Evolutionary conservation across 2,888 invertebrate genomes (phyloP), one percentile per base, ranked within the genome.

Genomic region (Ashinkailepas kermadecensis): DNA sequence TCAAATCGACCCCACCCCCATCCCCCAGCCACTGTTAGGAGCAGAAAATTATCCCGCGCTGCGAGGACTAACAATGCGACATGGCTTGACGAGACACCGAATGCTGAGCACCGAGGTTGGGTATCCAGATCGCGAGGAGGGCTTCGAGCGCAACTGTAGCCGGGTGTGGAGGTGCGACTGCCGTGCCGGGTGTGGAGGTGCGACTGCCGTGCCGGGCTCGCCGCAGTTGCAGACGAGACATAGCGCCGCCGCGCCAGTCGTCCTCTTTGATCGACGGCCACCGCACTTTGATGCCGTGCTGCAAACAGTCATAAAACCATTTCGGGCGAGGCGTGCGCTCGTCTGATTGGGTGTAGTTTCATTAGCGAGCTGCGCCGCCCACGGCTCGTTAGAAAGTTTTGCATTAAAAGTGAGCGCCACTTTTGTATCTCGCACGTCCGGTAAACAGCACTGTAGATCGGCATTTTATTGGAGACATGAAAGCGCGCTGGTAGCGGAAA

Each of bases 381-480:
- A 13, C 67, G 67, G 67, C 67, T 67, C 67, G 67, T 67, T 67
- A 67, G 67, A 67, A 67, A 67, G 67, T 67, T 67, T 67, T n/a
- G 25, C 67, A 67, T 67, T 67, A 67, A 67, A 67, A 67, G 25
- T 39, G 67, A 25, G n/a, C 67, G 12, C 67, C 67, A 67, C n/a
- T 67, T 67, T 67, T 67, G 67, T 13, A 67, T 67, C 67, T 25
- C 9, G 67, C 25, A 6, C 65, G 67, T 13, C n/a, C 13, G n/a
- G 67, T n/a, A 67, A 67, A 67, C 67, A 25, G 25, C 23, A 25
- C 18, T 25, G 9, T 2, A 13, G 25, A 67, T 67, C 25, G 67
- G 67, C 11, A 25, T 67, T 67, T 67, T 67, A 67, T 67, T 67
- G 67, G 67, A n/a, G n/a, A 67, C 67, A 67, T 67, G 67, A 67